Base-by-base conservation (phyloP, 1,140 invertebrate genomes). In the Micrasema longulum region DNA sequence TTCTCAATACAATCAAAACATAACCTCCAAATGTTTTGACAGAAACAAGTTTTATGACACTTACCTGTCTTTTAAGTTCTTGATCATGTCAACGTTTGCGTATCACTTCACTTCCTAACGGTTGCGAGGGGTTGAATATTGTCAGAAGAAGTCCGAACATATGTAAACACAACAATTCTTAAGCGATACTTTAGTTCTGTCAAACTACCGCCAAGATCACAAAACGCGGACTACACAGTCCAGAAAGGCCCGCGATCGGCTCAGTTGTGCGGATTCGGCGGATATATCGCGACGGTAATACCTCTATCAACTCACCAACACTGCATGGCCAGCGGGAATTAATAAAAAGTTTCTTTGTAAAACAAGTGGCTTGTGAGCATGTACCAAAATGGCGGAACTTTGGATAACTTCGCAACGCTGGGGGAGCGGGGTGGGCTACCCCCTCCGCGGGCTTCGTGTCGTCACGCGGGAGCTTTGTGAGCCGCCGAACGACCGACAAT, bases 341-440 rank as follows among this genome's bases (percentile, higher is more conserved):
- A 85, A 84, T 85, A 85, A 85, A 85, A 85, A 85, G 84, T 85
- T 85, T 85, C 84, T 85, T 85, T 85, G 84, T 83, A 84, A 85
- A 85, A 85, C 84, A 85, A 85, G 84, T 85, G 82, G 84, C 83
- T 84, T 83, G 84, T 83, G 84, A 85, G 84, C 84, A 85, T 85
- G 83, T 85, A 83, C 83, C 83, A 85, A 85, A 85, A 85, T 85
- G 84, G 84, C 83, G 84, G 84, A 85, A 85, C 83, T 85, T 85
- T 80, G 83, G 83, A 83, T 83, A 85, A 85, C 82, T 85, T 85
- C 83, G 83, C 80, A 82, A 84, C 84, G 82, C 26, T 80, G 82
- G 80, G 84, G 41, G 79, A 82, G 81, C 79, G 57, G 83, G 82
- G 84, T 84, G 7, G 26, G 73, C 77, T 69, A 45, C 36, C 77